phyloP scores from a whole-genome alignment of 2,888 invertebrate genomes.

The Heliconius aoede region DNA sequence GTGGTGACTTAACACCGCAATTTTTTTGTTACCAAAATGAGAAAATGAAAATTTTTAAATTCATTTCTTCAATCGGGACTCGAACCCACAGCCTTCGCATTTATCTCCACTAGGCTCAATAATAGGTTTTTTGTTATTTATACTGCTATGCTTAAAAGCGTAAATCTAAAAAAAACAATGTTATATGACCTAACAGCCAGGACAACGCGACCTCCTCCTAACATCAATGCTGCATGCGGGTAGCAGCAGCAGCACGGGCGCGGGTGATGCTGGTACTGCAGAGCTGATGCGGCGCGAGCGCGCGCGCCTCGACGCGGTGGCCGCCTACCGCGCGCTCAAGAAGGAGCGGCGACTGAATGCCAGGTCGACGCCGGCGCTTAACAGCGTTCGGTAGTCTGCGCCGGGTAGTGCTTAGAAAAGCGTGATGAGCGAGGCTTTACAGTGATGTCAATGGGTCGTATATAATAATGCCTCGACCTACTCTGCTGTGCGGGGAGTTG shows the following conservation, averaged over 20 bases:
- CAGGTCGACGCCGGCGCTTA: not conserved
- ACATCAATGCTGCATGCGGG: slow-evolving; percentile 52
- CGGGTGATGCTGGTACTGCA: slow-evolving; percentile 30
- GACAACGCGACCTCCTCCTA: slow-evolving; percentile 84
- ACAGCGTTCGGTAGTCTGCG: not conserved
- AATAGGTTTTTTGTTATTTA: no score
- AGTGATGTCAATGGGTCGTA: no score
- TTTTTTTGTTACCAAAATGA: not conserved
- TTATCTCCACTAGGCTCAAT: no score
- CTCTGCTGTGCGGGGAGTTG: no score
- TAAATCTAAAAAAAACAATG: no score
- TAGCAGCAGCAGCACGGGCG: slow-evolving; percentile 73
- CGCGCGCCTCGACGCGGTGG: slow-evolving; percentile 59
- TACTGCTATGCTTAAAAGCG: no score
- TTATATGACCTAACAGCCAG: slow-evolving; percentile 77
- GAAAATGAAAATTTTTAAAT: no score
- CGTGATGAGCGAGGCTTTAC: no score
- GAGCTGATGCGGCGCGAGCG: slow-evolving; percentile 48
- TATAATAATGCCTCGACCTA: no score
- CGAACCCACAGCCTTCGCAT: no score
- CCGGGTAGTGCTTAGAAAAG: no score
- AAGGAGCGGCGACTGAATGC: slow-evolving; percentile 45
- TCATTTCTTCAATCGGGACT: no score
- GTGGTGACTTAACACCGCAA: not conserved
- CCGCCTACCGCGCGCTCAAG: slow-evolving; percentile 66